A percentile compares a stretch with the other conserved stretches of the same genome.
Evolutionary conservation across 2,113 vertebrate genomes (phyloP).

Genomic region (Phalacrocorax brasilianus): DNA sequence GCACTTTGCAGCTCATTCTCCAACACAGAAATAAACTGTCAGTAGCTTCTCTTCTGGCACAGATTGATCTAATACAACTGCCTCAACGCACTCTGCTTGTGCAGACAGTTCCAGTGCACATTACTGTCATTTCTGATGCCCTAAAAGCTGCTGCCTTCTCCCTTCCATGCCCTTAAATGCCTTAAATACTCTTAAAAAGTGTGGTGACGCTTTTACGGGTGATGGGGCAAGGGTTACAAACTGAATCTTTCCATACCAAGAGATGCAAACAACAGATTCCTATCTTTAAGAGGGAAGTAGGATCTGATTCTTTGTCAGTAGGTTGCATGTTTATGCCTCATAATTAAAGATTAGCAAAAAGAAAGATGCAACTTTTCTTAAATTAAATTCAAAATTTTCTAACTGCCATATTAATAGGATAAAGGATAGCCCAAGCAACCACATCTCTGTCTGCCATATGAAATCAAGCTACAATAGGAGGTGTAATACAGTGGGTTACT

Average conservation of each 20-base stretch:
- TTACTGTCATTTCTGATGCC: constrained; percentile 54
- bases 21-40: constrained; percentile 18
- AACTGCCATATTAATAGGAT: background rate
- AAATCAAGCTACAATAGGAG: background rate
- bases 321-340: background rate
- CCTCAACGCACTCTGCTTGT: background rate
- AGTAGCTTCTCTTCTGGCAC: background rate
- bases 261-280: constrained; percentile 45
- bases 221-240: constrained; percentile 41
- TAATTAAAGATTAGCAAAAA: background rate
- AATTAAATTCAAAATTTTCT: background rate
- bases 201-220: constrained; percentile 58
- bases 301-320: constrained; percentile 4
- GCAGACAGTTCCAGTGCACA: background rate
- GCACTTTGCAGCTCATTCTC: background rate
- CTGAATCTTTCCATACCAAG: constrained; percentile 45
- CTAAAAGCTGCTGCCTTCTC: constrained; percentile 58
- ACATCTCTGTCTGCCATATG: background rate
- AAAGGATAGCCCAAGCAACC: background rate
- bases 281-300: background rate
- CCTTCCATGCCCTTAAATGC: constrained; percentile 57
- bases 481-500: background rate
- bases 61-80: constrained; percentile 50
- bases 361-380: background rate
- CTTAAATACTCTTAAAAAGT: constrained; percentile 61